Percentiles rank a stretch among this genome's conserved stretches.
These are phyloP conservation scores for Tenthredo distinguenda DNA, from an alignment of 2,888 invertebrate species.

Conservation along the genomic window DNA sequence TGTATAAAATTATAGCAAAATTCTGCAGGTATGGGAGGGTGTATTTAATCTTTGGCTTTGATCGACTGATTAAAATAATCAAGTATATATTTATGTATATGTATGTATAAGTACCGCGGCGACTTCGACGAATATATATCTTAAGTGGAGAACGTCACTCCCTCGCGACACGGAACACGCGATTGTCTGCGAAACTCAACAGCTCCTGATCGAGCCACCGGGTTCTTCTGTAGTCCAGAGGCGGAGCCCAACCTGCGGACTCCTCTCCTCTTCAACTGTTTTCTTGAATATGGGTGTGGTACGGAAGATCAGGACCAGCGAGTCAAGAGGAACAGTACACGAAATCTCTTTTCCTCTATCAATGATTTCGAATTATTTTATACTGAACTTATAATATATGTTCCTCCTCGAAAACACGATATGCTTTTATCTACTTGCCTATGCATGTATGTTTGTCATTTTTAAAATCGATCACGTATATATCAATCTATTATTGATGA, in stretches of 20 bases:
- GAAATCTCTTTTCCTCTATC: not conserved
- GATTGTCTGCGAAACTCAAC: slow-evolving; percentile 33
- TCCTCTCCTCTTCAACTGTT: slow-evolving; percentile 20
- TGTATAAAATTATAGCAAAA: no score
- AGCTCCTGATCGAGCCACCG: not conserved
- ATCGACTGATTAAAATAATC: not conserved
- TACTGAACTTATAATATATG: not conserved
- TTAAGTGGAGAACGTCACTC: slow-evolving; percentile 19
- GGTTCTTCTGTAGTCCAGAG: not conserved
- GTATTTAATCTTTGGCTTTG: no score
- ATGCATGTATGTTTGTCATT: not conserved
- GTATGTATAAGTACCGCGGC: not conserved
- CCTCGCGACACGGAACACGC: slow-evolving; percentile 31
- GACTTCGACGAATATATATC: not conserved
- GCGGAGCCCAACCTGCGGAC: slow-evolving; percentile 11
- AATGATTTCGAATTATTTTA: not conserved
- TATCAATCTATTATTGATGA: no score
- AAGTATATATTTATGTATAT: no score
- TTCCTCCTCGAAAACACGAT: not conserved
- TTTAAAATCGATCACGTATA: no score
- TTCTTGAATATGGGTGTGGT: slow-evolving; percentile 43
- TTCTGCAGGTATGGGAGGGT: no score
- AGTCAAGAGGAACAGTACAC: not conserved
- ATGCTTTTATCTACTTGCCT: no score
- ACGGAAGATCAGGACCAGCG: not conserved